These are phyloP conservation scores for Phymorhynchus buccinoides DNA, from an alignment of 1,140 invertebrate genomes.

Conservation along the genomic window DNA sequence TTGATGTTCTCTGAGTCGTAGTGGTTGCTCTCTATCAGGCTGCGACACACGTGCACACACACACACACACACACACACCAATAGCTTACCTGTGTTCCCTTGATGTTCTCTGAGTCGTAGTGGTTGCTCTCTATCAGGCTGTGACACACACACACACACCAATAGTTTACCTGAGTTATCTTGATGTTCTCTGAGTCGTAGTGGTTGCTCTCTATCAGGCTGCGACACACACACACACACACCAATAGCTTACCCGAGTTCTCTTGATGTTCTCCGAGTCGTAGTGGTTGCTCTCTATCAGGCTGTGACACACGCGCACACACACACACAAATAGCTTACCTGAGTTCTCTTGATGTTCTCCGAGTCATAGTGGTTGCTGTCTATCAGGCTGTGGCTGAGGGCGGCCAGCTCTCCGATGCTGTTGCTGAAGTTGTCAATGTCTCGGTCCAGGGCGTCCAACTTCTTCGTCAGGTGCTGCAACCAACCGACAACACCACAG, in stretches of 20 bases:
- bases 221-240: too few species aligned
- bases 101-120: constrained; percentile 90
- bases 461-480: constrained; percentile 93
- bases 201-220: constrained; percentile 92
- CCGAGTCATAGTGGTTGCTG: constrained; percentile 92
- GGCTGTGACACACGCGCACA: too few species aligned
- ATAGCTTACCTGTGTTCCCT: constrained; percentile 86
- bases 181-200: constrained; percentile 88
- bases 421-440: constrained; percentile 96
- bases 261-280: constrained; percentile 87
- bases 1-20: constrained; percentile 88
- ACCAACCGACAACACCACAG: constrained; percentile 1
- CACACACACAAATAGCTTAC: constrained; percentile 75
- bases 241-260: constrained; percentile 95
- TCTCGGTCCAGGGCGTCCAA: constrained; percentile 97
- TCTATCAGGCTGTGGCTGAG: constrained; percentile 89
- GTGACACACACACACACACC: constrained; percentile 91
- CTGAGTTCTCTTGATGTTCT: constrained; percentile 88
- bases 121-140: constrained; percentile 90
- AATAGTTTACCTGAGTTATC: constrained; percentile 87
- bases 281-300: constrained; percentile 91
- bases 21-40: constrained; percentile 92
- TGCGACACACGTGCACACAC: constrained; percentile 65
- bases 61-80: constrained; percentile 81
- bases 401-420: constrained; percentile 85